These are phyloP conservation scores for Drosophila gaucha DNA, from an alignment of 2,888 invertebrate genomes.

Conservation along the genomic window DNA sequence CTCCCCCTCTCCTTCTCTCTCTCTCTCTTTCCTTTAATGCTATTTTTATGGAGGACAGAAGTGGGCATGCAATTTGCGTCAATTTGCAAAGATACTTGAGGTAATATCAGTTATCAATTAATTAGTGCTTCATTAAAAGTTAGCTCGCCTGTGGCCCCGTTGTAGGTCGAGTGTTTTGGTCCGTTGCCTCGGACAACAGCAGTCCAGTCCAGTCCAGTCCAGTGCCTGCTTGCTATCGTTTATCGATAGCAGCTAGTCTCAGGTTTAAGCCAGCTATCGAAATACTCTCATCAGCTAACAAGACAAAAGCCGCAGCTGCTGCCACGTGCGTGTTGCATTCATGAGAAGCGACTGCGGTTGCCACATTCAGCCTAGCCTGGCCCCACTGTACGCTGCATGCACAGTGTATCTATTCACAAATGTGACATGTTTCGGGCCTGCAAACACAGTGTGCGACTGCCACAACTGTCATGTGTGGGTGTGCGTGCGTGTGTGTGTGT, in stretches of 20 bases:
- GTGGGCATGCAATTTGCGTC: conserved; percentile 60
- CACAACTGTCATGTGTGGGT: neutral
- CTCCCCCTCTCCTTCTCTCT: neutral
- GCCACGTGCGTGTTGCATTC: conserved; percentile 29
- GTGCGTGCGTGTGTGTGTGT: conserved; percentile 1
- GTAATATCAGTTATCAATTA: conserved; percentile 65
- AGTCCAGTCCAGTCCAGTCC: no score
- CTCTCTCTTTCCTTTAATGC: neutral
- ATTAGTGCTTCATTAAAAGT: conserved; percentile 62
- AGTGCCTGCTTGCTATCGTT: no score
- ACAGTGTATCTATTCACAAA: neutral
- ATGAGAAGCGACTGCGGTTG: conserved; percentile 42
- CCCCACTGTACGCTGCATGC: conserved; percentile 21
- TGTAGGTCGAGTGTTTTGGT: conserved; percentile 36
- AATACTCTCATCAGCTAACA: no score
- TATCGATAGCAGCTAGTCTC: conserved; percentile 1
- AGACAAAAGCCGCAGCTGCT: conserved; percentile 24
- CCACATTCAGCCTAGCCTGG: neutral
- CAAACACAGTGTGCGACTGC: conserved; percentile 36
- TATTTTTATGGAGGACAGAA: conserved; percentile 9
- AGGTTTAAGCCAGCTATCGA: no score
- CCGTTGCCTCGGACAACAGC: neutral
- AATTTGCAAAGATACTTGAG: conserved; percentile 43
- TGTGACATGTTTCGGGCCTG: no score
- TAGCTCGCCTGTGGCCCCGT: conserved; percentile 15